Percentiles rank a stretch among this genome's conserved stretches.
Conservation (phyloP, 2,797 vertebrate species). For the Darevskia mixta region DNA sequence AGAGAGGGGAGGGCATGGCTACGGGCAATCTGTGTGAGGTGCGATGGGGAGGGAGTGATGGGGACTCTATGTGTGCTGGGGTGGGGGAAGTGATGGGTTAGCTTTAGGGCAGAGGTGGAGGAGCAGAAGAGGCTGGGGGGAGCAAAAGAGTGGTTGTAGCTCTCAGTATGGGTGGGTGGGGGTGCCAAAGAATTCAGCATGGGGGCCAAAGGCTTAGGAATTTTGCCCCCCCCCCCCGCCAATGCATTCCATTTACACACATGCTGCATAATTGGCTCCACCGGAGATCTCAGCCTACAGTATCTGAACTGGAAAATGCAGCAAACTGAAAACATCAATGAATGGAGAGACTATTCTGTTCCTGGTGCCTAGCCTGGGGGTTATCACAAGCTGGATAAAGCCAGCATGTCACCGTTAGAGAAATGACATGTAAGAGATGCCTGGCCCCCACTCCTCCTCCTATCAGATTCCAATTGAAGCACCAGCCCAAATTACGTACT, state of each 20-base stretch:
- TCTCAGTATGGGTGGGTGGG: neutral
- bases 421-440: constrained; percentile 7
- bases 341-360: constrained; percentile 7
- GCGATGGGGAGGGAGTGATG: neutral
- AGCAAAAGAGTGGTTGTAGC: neutral
- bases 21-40: neutral
- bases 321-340: constrained; percentile 18
- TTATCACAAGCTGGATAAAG: neutral
- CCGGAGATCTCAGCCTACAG: constrained; percentile 12
- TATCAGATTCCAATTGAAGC: neutral
- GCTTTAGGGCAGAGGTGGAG: too few species aligned
- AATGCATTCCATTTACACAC: neutral
- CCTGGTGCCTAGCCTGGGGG: constrained; percentile 6
- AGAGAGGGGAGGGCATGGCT: neutral
- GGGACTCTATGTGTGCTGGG: too few species aligned
- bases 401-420: neutral
- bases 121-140: neutral
- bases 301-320: constrained; percentile 16
- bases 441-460: neutral
- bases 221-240: neutral
- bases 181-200: neutral
- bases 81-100: neutral
- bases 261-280: neutral
- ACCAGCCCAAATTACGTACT: neutral
- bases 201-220: neutral